phyloP scores from a whole-genome alignment of 2,888 invertebrate species.

The Aphelenchoides bicaudatus region DNA sequence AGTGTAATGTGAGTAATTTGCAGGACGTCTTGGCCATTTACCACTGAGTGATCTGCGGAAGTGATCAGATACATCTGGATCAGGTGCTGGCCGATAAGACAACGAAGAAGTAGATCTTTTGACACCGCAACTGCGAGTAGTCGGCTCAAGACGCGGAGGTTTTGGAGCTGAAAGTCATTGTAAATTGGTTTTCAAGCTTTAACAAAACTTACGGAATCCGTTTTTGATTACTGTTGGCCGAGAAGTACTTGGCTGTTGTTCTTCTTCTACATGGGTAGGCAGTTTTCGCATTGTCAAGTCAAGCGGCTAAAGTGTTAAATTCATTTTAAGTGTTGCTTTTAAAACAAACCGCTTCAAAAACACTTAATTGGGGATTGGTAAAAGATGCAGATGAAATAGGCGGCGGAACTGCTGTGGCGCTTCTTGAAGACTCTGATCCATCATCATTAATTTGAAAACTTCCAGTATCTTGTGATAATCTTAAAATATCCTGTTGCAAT shows the following conservation, averaged over 20 bases:
- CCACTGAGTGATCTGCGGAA: conserved; percentile 32
- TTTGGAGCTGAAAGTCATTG: too few relatives aligned
- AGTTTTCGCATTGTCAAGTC: conserved; percentile 29
- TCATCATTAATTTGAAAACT: background rate
- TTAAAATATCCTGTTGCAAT: too few relatives aligned
- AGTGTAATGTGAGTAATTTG: conserved; percentile 24
- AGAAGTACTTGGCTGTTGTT: conserved; percentile 6
- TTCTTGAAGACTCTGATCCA: too few relatives aligned
- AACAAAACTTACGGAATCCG: conserved; percentile 20
- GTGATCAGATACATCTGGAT: conserved; percentile 32
- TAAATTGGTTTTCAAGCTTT: conserved; percentile 17
- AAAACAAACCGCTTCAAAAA: background rate
- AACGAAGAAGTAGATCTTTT: conserved; percentile 32
- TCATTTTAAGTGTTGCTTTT: background rate
- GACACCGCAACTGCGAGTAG: conserved; percentile 19
- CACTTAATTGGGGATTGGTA: background rate
- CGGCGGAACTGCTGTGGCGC: background rate
- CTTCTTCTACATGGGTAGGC: conserved; percentile 15
- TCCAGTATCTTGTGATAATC: background rate
- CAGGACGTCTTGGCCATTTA: conserved; percentile 29
- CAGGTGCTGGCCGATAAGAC: conserved; percentile 28
- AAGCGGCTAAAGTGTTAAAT: conserved; percentile 22
- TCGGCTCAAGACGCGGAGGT: too few relatives aligned
- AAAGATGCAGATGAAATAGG: background rate
- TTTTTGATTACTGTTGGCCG: conserved; percentile 21